Conservation (phyloP, 1,140 invertebrate genomes). For the Papilio polytes region DNA sequence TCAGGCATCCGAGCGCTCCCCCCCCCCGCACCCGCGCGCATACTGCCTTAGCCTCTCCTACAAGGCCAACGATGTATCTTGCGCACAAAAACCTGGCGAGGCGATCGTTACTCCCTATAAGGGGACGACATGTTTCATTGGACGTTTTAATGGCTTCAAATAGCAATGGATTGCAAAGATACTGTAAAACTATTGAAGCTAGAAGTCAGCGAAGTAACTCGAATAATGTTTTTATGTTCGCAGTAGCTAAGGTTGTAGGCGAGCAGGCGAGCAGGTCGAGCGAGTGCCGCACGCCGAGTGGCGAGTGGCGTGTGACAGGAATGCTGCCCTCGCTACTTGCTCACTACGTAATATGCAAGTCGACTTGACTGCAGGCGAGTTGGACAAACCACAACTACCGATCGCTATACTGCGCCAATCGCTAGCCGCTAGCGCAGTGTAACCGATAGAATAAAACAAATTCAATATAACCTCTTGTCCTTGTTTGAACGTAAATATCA, state of each 20-base stretch:
- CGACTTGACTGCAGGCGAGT: too few species aligned
- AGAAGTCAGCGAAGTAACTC: background rate
- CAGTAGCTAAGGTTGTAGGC: background rate
- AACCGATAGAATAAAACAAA: too few species aligned
- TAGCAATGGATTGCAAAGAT: background rate
- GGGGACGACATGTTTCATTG: conserved; percentile 8
- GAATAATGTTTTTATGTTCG: background rate
- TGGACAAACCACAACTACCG: too few species aligned
- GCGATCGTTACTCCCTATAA: conserved; percentile 4
- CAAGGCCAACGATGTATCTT: background rate
- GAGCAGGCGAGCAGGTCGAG: background rate
- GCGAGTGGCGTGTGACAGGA: background rate
- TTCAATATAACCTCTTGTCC: too few species aligned
- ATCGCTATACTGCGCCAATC: too few species aligned
- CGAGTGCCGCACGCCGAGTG: background rate
- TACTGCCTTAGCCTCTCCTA: background rate
- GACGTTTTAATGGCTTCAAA: background rate
- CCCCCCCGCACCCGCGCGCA: background rate
- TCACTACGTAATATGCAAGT: too few species aligned
- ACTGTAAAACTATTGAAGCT: background rate
- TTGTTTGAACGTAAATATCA: too few species aligned
- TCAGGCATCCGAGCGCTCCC: background rate
- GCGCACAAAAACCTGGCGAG: background rate
- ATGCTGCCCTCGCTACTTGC: background rate
- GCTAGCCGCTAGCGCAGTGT: too few species aligned